Evolutionary conservation across 2,113 vertebrate genomes (phyloP).

Genomic region (Pedetes capensis): DNA sequence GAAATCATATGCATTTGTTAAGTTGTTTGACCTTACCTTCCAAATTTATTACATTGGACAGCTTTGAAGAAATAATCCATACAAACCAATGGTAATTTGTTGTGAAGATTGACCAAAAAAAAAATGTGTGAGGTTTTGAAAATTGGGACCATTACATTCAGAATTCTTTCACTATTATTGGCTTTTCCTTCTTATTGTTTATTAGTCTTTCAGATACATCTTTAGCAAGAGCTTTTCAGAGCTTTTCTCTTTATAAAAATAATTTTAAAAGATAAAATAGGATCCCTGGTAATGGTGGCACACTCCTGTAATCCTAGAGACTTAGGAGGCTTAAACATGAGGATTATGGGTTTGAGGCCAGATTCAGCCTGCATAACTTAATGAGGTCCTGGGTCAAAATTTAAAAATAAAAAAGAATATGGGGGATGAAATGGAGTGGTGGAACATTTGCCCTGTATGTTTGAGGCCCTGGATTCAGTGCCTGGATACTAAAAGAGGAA

Average conservation of each 20-base stretch:
- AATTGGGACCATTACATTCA: slow-evolving; percentile 4
- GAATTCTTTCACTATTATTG: neutral
- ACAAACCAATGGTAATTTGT: neutral
- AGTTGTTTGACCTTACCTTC: neutral
- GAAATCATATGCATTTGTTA: neutral
- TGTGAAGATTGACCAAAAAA: slow-evolving; percentile 3
- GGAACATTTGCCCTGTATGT: too few relatives aligned
- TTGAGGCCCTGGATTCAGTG: too few relatives aligned
- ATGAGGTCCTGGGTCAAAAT: too few relatives aligned
- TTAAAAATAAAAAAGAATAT: too few relatives aligned
- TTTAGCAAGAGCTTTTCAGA: neutral
- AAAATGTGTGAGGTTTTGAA: slow-evolving; percentile 35
- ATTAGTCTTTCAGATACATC: neutral
- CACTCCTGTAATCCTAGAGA: too few relatives aligned
- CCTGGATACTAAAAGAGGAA: too few relatives aligned
- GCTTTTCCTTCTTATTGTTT: neutral
- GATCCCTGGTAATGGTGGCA: too few relatives aligned
- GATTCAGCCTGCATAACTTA: too few relatives aligned
- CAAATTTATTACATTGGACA: neutral
- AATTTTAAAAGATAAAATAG: neutral
- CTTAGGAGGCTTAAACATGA: too few relatives aligned
- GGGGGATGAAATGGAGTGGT: too few relatives aligned
- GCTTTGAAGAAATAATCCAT: slow-evolving; percentile 16
- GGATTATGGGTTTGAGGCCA: too few relatives aligned
- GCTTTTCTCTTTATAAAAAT: slow-evolving; percentile 4